A percentile compares a stretch with the other conserved stretches of the same genome.
Evolutionary conservation across 2,113 vertebrate genomes (phyloP).

Genomic region (Hassar affinis): DNA sequence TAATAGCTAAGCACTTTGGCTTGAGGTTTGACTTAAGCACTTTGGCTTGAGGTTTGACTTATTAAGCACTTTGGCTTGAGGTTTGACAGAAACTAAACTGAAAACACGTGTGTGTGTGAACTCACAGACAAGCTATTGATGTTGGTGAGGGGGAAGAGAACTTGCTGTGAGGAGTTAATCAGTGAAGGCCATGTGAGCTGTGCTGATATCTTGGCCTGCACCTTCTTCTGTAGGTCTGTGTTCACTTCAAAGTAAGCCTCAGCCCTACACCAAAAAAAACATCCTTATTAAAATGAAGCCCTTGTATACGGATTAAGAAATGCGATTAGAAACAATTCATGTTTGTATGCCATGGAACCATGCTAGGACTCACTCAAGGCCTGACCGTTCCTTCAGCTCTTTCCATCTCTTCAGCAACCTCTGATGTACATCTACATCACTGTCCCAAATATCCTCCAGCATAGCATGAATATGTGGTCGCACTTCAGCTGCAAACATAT

Average conservation of each 20-base stretch:
- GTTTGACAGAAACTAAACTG: neutral
- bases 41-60: neutral
- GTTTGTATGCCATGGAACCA: neutral
- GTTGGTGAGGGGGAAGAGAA: constrained; percentile 91
- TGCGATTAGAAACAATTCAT: neutral
- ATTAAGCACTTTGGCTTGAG: neutral
- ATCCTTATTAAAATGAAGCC: constrained; percentile 30
- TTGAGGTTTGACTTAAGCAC: too few species aligned
- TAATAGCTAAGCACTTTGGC: too few species aligned
- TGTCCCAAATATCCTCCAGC: constrained; percentile 90
- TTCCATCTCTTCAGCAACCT: constrained; percentile 86
- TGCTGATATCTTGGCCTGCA: constrained; percentile 83
- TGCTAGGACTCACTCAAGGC: constrained; percentile 75
- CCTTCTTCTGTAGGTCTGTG: constrained; percentile 94
- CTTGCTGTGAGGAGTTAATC: constrained; percentile 77
- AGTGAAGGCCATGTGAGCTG: constrained; percentile 91
- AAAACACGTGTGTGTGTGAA: constrained; percentile 52
- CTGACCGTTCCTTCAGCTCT: constrained; percentile 80
- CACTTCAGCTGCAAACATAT: constrained; percentile 75
- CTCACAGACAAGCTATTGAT: constrained; percentile 95
- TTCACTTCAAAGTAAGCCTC: constrained; percentile 91
- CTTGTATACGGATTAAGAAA: neutral
- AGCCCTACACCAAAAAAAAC: constrained; percentile 66
- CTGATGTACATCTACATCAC: constrained; percentile 89
- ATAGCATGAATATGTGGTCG: constrained; percentile 81